Conservation (phyloP, 2,888 invertebrate genomes). For the Criorhina ranunculi region DNA sequence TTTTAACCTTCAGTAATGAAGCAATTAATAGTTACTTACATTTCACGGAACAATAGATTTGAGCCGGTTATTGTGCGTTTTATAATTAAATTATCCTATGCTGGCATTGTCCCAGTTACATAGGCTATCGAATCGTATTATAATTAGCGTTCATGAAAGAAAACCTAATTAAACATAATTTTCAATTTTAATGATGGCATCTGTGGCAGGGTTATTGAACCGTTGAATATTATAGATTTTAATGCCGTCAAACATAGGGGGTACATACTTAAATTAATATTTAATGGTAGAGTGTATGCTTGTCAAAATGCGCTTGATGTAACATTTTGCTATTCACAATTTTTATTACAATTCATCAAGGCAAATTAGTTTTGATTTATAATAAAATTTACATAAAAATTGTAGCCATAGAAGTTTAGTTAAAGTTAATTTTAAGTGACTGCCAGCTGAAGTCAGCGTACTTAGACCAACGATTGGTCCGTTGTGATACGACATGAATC, state of each 20-base stretch:
- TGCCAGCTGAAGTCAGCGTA: too few species aligned
- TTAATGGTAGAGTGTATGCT: too few species aligned
- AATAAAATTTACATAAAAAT: too few species aligned
- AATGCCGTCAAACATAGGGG: neutral
- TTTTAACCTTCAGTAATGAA: neutral
- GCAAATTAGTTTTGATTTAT: too few species aligned
- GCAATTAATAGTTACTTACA: conserved; percentile 32
- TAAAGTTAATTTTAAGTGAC: too few species aligned
- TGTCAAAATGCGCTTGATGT: too few species aligned
- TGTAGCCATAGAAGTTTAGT: too few species aligned
- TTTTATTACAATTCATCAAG: too few species aligned
- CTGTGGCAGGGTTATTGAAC: neutral
- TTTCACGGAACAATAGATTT: conserved; percentile 21
- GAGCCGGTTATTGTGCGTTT: conserved; percentile 5
- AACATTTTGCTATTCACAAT: too few species aligned
- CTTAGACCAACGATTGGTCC: too few species aligned
- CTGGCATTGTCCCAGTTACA: neutral
- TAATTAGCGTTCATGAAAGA: conserved; percentile 20
- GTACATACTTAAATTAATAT: too few species aligned
- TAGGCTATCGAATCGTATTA: conserved; percentile 3
- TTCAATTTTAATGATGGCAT: neutral
- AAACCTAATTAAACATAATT: conserved; percentile 18
- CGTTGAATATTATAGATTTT: neutral
- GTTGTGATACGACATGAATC: too few species aligned
- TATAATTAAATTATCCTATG: conserved; percentile 3